Evolutionary conservation across 1,140 invertebrate genomes (phyloP).

Genomic region (Drosophila kurseongensis): DNA sequence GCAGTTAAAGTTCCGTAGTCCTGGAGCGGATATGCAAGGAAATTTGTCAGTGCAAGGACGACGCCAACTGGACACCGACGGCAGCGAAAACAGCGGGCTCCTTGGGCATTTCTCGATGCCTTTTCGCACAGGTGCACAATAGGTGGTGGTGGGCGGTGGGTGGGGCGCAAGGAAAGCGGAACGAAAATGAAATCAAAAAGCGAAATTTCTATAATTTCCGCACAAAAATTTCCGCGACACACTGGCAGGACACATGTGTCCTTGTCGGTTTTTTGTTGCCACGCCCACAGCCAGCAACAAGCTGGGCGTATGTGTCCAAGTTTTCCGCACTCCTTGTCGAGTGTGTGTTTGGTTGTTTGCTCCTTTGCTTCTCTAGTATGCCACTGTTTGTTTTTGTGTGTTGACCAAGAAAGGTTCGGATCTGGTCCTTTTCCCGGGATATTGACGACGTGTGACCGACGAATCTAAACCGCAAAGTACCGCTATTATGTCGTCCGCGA

Average conservation of each 20-base stretch:
- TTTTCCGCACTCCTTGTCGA: constrained; percentile 21
- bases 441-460: constrained; percentile 71
- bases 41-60: constrained; percentile 75
- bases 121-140: constrained; percentile 46
- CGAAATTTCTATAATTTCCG: constrained; percentile 84
- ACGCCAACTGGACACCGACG: constrained; percentile 28
- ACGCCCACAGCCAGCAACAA: constrained; percentile 70
- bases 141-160: background rate
- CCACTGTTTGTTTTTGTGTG: constrained; percentile 27
- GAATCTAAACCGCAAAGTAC: constrained; percentile 75
- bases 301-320: constrained; percentile 63
- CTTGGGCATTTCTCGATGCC: constrained; percentile 40
- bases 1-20: constrained; percentile 24
- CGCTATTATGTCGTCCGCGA: constrained; percentile 77
- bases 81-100: constrained; percentile 31
- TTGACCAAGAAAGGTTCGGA: constrained; percentile 43
- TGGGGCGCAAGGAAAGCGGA: constrained; percentile 49
- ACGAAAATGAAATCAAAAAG: constrained; percentile 71
- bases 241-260: constrained; percentile 39
- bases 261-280: constrained; percentile 35
- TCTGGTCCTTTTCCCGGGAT: constrained; percentile 22
- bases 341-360: constrained; percentile 2
- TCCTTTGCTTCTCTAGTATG: constrained; percentile 19
- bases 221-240: constrained; percentile 71
- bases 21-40: constrained; percentile 71